Percentiles rank a stretch among this genome's conserved stretches.
These are phyloP conservation scores for Rhombomys opimus DNA, from an alignment of 2,113 vertebrate species.

Conservation along the genomic window DNA sequence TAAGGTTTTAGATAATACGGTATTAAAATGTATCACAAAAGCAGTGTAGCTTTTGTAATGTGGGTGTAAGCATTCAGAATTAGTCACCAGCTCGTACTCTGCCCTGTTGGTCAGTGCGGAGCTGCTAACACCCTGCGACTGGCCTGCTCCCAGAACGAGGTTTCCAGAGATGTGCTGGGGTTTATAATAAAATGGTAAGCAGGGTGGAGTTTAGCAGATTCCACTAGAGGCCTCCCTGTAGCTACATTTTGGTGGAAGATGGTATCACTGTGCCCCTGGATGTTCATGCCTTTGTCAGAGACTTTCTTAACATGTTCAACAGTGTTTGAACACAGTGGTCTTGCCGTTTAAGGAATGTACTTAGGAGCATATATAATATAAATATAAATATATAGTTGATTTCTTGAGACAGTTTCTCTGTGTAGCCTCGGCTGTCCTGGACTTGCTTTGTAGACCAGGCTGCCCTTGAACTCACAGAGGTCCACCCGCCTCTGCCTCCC, in stretches of 20 bases:
- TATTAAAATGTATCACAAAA: constrained; percentile 12
- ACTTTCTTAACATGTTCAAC: constrained; percentile 5
- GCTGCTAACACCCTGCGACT: not conserved
- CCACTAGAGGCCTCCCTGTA: constrained; percentile 74
- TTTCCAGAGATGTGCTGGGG: not conserved
- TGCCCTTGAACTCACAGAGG: too few relatives aligned
- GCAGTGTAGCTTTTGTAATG: constrained; percentile 24
- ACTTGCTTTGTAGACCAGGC: too few relatives aligned
- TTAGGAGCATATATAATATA: not conserved
- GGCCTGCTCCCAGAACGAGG: not conserved
- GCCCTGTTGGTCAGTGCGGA: not conserved
- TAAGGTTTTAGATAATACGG: constrained; percentile 7
- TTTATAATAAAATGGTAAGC: not conserved
- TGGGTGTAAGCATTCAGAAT: not conserved
- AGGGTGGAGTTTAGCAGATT: constrained; percentile 3
- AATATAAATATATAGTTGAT: too few relatives aligned
- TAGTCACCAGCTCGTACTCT: not conserved
- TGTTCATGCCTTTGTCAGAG: not conserved
- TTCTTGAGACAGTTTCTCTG: too few relatives aligned
- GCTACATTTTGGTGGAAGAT: not conserved
- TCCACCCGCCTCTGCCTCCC: too few relatives aligned
- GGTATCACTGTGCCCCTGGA: not conserved
- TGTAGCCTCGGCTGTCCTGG: too few relatives aligned
- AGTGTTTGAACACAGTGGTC: constrained; percentile 27
- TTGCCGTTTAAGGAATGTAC: constrained; percentile 44